A percentile compares a stretch with the other conserved stretches of the same genome.
Conservation (phyloP, 2,113 vertebrate genomes). For the Lethenteron reissneri region DNA sequence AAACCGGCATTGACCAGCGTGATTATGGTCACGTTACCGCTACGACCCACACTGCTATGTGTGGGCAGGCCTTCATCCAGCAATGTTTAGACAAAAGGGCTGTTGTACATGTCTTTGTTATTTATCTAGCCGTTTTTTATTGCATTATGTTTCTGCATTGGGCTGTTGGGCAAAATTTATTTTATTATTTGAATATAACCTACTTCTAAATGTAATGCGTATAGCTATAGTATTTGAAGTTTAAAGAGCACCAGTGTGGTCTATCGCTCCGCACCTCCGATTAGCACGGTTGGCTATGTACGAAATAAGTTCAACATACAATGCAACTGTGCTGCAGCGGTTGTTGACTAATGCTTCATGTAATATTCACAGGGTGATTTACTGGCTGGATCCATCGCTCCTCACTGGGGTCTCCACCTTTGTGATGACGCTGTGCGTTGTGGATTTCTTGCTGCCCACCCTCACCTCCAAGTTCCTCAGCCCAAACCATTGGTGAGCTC, state of each 20-base stretch:
- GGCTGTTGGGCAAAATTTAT: no score
- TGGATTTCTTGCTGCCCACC: constrained; percentile 84
- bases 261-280: not conserved
- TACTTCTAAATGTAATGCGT: no score
- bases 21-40: not conserved
- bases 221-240: no score
- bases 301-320: not conserved
- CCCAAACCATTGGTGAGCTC: constrained; percentile 70
- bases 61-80: no score
- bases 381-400: constrained; percentile 81
- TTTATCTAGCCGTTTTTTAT: no score
- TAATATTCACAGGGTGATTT: constrained; percentile 46
- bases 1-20: not conserved
- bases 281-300: not conserved
- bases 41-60: not conserved
- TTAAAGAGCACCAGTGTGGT: not conserved
- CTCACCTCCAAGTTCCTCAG: constrained; percentile 78
- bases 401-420: constrained; percentile 73
- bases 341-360: constrained; percentile 6
- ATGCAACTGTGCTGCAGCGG: not conserved
- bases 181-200: no score
- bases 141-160: no score
- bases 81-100: no score
- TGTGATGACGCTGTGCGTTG: constrained; percentile 75
- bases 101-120: no score